phyloP scores from a whole-genome alignment of 2,797 vertebrate species.

The Eulemur mongoz region DNA sequence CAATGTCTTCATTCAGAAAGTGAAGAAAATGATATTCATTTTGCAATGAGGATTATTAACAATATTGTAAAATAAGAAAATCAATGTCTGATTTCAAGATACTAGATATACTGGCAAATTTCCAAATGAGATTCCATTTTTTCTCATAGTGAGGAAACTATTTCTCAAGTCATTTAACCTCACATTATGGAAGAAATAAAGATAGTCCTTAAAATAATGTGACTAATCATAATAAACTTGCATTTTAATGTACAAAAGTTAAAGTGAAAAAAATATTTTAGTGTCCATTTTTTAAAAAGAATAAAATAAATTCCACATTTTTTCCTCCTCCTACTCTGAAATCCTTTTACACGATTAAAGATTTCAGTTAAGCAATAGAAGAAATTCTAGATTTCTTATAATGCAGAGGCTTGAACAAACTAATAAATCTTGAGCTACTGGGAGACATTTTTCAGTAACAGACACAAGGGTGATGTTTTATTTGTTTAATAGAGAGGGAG shows the following conservation, averaged over 20 bases:
- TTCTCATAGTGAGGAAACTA: constrained; percentile 1
- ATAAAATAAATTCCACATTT: background rate
- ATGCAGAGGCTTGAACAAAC: background rate
- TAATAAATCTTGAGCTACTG: constrained; percentile 36
- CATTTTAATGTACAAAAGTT: constrained; percentile 15
- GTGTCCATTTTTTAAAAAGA: background rate
- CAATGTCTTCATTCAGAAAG: background rate
- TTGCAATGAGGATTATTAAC: background rate
- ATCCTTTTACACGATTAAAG: background rate
- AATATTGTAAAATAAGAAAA: background rate
- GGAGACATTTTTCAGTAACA: constrained; percentile 7
- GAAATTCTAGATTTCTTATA: constrained; percentile 12
- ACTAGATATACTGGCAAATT: constrained; percentile 1
- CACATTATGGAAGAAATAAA: background rate
- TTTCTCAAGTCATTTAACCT: background rate
- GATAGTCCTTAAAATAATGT: constrained; percentile 27
- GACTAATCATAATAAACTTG: background rate
- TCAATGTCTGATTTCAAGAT: constrained; percentile 8
- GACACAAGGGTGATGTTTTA: constrained; percentile 41
- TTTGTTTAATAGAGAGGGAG: constrained; percentile 56
- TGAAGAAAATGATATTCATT: background rate
- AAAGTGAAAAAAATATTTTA: constrained; percentile 15
- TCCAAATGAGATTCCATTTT: background rate
- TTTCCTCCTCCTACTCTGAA: background rate
- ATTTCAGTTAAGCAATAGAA: constrained; percentile 15